A percentile compares a stretch with the other conserved stretches of the same genome.
phyloP scores from a whole-genome alignment of 2,888 invertebrate species.

The Acanthacorydalis orientalis region DNA sequence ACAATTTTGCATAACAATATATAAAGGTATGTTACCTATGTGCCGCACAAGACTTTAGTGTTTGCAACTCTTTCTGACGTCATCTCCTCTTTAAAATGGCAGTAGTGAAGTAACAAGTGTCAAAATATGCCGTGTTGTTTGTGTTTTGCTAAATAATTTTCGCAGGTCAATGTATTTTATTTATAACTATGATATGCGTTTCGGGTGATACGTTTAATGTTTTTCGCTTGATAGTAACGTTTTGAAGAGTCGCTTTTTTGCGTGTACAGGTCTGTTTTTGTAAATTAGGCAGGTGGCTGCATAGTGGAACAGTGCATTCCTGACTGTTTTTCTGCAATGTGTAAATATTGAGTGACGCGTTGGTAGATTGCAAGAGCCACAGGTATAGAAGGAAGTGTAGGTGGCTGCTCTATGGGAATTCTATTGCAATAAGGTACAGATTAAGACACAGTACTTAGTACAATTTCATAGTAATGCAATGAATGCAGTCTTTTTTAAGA shows the following conservation, averaged over 20 bases:
- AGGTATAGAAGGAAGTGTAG: slow-evolving; percentile 5
- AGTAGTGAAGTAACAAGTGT: slow-evolving; percentile 18
- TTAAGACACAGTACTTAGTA: no score
- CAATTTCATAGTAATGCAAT: no score
- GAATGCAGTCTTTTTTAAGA: no score
- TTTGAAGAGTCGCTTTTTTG: not conserved
- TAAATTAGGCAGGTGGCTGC: slow-evolving; percentile 8
- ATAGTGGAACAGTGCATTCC: slow-evolving; percentile 6
- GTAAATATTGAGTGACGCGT: not conserved
- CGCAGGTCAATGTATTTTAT: not conserved
- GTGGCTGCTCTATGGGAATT: not conserved
- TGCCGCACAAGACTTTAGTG: no score
- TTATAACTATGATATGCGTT: not conserved
- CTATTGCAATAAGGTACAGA: no score
- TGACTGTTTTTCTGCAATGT: not conserved
- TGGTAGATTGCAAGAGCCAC: slow-evolving; percentile 4
- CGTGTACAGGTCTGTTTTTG: not conserved
- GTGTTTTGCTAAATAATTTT: not conserved
- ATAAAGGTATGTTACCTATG: no score
- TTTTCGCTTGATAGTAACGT: not conserved
- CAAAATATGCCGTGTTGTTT: slow-evolving; percentile 11
- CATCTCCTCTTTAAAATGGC: slow-evolving; percentile 15
- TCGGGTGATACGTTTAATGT: no score
- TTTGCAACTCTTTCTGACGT: slow-evolving; percentile 12
- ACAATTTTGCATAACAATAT: no score